phyloP scores from a whole-genome alignment of 2,888 invertebrate genomes.

The Xestoiulus laeticollis region DNA sequence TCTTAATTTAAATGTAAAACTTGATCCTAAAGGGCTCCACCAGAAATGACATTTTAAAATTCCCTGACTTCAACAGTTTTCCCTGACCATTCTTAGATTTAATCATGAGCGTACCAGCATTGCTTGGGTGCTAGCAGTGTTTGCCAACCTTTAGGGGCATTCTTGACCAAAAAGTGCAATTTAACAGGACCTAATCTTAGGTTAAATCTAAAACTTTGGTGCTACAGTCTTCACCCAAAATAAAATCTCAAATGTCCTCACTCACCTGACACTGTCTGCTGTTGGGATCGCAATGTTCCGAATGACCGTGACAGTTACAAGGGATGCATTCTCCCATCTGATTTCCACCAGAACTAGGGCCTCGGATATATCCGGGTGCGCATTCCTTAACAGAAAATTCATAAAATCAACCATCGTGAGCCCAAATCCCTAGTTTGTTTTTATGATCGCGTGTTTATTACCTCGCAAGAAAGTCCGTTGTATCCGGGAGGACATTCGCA shows the following conservation, averaged over 20 bases:
- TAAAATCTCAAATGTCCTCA: not conserved
- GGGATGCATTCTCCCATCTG: slow-evolving; percentile 67
- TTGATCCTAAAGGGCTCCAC: no score
- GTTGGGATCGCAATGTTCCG: slow-evolving; percentile 62
- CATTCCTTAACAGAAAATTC: slow-evolving; percentile 67
- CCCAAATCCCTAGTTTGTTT: slow-evolving; percentile 63
- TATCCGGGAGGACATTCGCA: slow-evolving; percentile 90
- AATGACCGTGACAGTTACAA: slow-evolving; percentile 79
- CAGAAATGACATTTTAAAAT: no score
- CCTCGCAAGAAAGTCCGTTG: slow-evolving; percentile 84
- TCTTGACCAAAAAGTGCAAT: no score
- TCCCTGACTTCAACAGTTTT: no score
- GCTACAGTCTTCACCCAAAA: no score
- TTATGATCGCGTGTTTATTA: slow-evolving; percentile 60
- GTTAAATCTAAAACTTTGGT: no score
- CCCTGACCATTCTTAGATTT: no score
- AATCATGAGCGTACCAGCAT: no score
- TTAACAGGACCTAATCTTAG: no score
- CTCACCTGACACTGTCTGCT: slow-evolving; percentile 63
- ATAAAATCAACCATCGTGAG: slow-evolving; percentile 65
- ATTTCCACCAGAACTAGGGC: slow-evolving; percentile 79
- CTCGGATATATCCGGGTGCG: slow-evolving; percentile 76
- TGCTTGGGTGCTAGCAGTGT: no score
- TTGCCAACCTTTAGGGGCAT: no score
- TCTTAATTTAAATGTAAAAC: no score